These are phyloP conservation scores for Orchesella cincta DNA, from an alignment of 1,140 invertebrate species.

Conservation along the genomic window DNA sequence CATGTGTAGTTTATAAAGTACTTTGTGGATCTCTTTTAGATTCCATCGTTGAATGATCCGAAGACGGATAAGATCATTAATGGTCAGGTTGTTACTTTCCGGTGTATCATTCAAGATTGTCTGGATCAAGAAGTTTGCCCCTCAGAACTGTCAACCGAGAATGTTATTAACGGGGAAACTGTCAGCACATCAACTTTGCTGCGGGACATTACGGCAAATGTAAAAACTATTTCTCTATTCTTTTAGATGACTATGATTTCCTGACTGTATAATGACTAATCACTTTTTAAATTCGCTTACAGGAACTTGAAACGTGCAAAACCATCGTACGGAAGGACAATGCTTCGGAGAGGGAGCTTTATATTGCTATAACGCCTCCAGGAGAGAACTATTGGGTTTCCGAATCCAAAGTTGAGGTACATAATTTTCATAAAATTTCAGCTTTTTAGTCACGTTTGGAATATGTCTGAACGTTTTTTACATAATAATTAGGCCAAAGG, in stretches of 20 bases:
- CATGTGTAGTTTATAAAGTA: neutral
- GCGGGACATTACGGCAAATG: neutral
- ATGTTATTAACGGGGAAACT: neutral
- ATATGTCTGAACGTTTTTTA: too few relatives aligned
- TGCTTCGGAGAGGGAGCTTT: neutral
- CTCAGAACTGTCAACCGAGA: too few relatives aligned
- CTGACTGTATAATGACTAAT: neutral
- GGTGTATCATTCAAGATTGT: constrained; percentile 3
- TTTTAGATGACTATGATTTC: too few relatives aligned
- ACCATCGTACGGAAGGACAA: neutral
- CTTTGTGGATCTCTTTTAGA: neutral
- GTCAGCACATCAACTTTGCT: neutral
- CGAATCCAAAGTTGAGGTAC: neutral
- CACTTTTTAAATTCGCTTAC: neutral
- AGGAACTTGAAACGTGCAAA: neutral
- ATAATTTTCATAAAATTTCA: too few relatives aligned
- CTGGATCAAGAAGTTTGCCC: too few relatives aligned
- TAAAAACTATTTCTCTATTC: too few relatives aligned
- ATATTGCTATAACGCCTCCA: neutral
- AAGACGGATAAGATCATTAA: neutral
- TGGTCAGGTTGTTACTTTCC: neutral
- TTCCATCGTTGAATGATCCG: neutral
- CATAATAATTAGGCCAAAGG: too few relatives aligned
- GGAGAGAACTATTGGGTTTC: neutral
- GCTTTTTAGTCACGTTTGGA: too few relatives aligned